Evolutionary conservation across 2,113 vertebrate species (phyloP), one percentile per base, ranked within the genome.

Genomic region (Rattus rattus): DNA sequence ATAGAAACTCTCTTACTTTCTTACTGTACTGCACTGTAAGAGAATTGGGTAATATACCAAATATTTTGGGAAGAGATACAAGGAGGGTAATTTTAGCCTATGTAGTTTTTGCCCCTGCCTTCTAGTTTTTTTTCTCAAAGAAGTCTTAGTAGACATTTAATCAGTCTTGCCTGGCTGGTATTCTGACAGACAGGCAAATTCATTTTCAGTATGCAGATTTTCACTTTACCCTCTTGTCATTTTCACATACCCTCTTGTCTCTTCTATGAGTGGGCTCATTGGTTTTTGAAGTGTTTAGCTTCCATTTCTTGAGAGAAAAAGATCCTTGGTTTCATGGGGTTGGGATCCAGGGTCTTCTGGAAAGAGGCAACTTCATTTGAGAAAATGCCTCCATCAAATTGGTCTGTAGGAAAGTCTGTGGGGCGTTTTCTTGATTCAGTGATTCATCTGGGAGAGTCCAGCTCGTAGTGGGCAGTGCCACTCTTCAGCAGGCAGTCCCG

Each of bases 271-370:
- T 88, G 28, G 73, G 28, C 26, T 89, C 47, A 65, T 28, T 89
- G 73, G 76, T 13, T 91, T 49, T 56, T 91, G 63, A 95, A 5
- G 73, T 73, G 7, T 56, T 95, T n/a, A 70, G 4, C 2, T 92
- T 94, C 52, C 20, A 59, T 96, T 96, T 93, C 36, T 76, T 92
- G 4, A 67, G 61, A 92, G 59, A 83, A 9, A 87, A 84, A 90
- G 43, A 79, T 69, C 8, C 2, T 86, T 80, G 24, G 12, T 72
- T 17, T 92, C 59, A 72, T 10, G 9, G 8, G 36, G 24, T 1
- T 87, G 2, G 20, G 43, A 26, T 72, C 28, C 52, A n/a, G 11
- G 54, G 33, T n/a, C 20, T 56, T 56, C 9, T 81, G 33, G 52
- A 2, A 59, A 83, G 54, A 59, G 11, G 33, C 54, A 24, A 24